Conservation (phyloP, 1,140 invertebrate species). For the Cecropterus lyciades region DNA sequence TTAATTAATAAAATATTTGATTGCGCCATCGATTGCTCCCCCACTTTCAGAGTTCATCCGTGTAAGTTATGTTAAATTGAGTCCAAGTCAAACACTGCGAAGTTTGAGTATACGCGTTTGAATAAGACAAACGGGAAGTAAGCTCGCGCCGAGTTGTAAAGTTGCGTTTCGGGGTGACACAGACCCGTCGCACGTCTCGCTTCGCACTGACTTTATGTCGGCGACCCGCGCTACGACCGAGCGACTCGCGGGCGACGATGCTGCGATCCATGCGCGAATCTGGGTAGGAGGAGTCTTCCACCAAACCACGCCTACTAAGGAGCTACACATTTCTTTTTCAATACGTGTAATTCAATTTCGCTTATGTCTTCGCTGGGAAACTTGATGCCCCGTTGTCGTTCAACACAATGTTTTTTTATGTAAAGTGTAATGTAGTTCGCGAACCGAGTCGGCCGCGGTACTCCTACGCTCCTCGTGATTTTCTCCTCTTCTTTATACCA, state of each 20-base stretch:
- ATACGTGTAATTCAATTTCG: slow-evolving; percentile 85
- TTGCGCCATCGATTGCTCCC: slow-evolving; percentile 42
- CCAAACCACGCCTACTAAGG: slow-evolving; percentile 81
- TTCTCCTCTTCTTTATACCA: slow-evolving; percentile 66
- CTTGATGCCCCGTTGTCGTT: slow-evolving; percentile 83
- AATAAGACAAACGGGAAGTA: slow-evolving; percentile 50
- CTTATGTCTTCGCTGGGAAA: slow-evolving; percentile 84
- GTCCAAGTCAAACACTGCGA: slow-evolving; percentile 50
- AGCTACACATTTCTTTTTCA: slow-evolving; percentile 84
- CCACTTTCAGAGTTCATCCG: slow-evolving; percentile 48
- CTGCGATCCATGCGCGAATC: slow-evolving; percentile 68
- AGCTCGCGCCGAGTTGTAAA: slow-evolving; percentile 55
- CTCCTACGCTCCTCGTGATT: slow-evolving; percentile 66
- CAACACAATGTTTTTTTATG: slow-evolving; percentile 84
- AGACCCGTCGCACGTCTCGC: slow-evolving; percentile 48
- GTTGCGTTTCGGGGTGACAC: slow-evolving; percentile 56
- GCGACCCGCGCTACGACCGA: slow-evolving; percentile 48
- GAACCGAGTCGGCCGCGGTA: slow-evolving; percentile 71
- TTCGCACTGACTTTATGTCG: slow-evolving; percentile 58
- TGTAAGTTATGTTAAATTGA: slow-evolving; percentile 54
- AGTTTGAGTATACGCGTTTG: slow-evolving; percentile 42
- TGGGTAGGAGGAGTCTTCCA: slow-evolving; percentile 72
- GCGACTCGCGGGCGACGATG: slow-evolving; percentile 56
- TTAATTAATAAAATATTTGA: slow-evolving; percentile 52
- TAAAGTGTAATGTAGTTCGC: slow-evolving; percentile 82